Evolutionary conservation across 2,888 invertebrate genomes (phyloP), one percentile per base, ranked within the genome.

Genomic region (Dastarcus helophoroides): DNA sequence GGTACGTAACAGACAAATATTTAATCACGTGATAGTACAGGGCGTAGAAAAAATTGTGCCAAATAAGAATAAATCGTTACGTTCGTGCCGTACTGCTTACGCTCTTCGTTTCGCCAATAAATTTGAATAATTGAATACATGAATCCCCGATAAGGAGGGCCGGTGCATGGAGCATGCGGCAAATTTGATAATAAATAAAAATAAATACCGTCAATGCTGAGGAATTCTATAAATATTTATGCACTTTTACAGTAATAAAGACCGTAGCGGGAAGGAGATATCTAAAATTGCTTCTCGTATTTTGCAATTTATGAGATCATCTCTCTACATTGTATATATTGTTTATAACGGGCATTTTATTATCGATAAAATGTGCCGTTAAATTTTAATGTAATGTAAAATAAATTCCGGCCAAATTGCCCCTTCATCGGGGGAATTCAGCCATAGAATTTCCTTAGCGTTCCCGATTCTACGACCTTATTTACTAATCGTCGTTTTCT

Each of bases 151-250:
- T 62, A 60, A 59, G 56, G 55, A 54, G 51, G 56, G n/a, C n/a
- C n/a, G 50, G 58, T 60, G 58, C 58, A 58, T 58, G 56, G 48
- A 58, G 58, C 55, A 60, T 60, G 60, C 58, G 57, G 58, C 56
- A 58, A 59, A 62, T 60, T 60, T 59, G 59, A 60, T 60, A 60
- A 62, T 58, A 60, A 59, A 60, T 60, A 59, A 60, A 60, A 60
- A 57, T 58, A 59, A 59, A 58, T 57, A 59, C 55, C 54, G 53
- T 52, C 55, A 53, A 54, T 53, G 52, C 45, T 48, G 50, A 42
- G 48, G 50, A 47, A 51, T 48, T 42, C 49, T 46, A 58, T 58
- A 58, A 54, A 58, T 58, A 58, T 58, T 56, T 58, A 58, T 58
- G 49, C 42, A 45, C 42, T 48, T n/a, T 51, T 48, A 51, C 48